These are phyloP conservation scores for Epizoanthus rinbou DNA, from an alignment of 92 coral and sea anemone genomes.

Conservation along the genomic window DNA sequence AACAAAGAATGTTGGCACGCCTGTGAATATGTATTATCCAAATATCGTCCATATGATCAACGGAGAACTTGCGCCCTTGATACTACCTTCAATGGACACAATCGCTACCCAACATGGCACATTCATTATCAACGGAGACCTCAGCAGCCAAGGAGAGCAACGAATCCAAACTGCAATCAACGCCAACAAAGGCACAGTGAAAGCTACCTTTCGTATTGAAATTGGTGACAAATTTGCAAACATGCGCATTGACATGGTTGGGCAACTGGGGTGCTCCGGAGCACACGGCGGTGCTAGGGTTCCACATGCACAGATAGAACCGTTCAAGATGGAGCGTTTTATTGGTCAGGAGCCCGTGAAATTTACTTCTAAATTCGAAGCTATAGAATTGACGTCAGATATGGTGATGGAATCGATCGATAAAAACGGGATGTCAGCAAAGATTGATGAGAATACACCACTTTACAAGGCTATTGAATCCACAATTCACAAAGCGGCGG, in stretches of 20 bases:
- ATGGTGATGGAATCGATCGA: constrained; percentile 4
- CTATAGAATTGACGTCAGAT: constrained; percentile 1
- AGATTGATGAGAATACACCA: not conserved
- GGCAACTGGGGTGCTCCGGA: not conserved
- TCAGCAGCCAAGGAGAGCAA: not conserved
- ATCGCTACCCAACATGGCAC: no score
- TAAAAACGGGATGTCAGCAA: not conserved
- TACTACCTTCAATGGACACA: no score
- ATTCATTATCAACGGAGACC: not conserved
- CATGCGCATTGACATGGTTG: constrained; percentile 40
- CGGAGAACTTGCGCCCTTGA: no score
- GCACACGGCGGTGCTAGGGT: not conserved
- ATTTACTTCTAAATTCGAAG: not conserved
- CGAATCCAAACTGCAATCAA: not conserved
- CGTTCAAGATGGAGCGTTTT: not conserved
- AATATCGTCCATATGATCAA: no score
- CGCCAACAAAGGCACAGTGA: not conserved
- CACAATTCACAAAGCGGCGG: not conserved
- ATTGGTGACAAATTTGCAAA: not conserved
- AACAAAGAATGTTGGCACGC: no score
- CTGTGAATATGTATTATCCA: no score
- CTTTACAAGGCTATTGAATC: not conserved
- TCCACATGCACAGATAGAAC: constrained; percentile 23
- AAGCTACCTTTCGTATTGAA: not conserved
- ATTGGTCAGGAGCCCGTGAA: not conserved